Evolutionary conservation across 1,140 invertebrate species (phyloP), one percentile per base, ranked within the genome.

Genomic region (Ctenoplectra terminalis): DNA sequence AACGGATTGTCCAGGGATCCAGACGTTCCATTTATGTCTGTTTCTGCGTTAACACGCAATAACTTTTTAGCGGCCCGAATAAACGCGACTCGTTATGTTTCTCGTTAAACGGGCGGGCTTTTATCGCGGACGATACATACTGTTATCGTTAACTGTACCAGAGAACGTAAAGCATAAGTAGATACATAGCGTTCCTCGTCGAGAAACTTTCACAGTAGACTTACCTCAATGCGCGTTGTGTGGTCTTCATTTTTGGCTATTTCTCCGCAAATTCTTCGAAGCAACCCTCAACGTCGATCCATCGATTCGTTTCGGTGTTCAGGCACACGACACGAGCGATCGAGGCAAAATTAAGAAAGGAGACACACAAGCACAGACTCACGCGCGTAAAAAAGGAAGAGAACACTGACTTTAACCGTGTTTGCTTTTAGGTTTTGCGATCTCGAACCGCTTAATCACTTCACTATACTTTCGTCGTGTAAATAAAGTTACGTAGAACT

Each of bases 171-270:
- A 66, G 74, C 48, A 48, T 76, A 76, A n/a, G n/a, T n/a, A n/a
- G n/a, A n/a, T n/a, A n/a, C n/a, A n/a, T n/a, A n/a, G n/a, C 26
- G 34, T 29, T 20, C 20, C 8, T 72, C 17, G 15, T 58, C 13
- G 40, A 60, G 34, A 8, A 58, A 43, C 11, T 63, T 77, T 61
- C n/a, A 9, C 15, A 29, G 17, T 1, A 29, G 31, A 58, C 77
- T 88, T 50, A 90, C 89, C 89, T 90, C n/a, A 85, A 75, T 9
- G 89, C 86, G 58, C 88, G 82, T 48, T 90, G 88, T 52, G 89
- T 90, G 81, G 89, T 90, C 86, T 90, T 90, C 89, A 90, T 90
- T 70, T 66, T 76, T 50, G 77, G 43, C 43, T 58, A 4, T 13
- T 40, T 77, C 69, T 61, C 43, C 48, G 58, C 58, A 26, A 64